Base-by-base conservation (phyloP, 2,888 invertebrate species). In the Drosophila koepferae region DNA sequence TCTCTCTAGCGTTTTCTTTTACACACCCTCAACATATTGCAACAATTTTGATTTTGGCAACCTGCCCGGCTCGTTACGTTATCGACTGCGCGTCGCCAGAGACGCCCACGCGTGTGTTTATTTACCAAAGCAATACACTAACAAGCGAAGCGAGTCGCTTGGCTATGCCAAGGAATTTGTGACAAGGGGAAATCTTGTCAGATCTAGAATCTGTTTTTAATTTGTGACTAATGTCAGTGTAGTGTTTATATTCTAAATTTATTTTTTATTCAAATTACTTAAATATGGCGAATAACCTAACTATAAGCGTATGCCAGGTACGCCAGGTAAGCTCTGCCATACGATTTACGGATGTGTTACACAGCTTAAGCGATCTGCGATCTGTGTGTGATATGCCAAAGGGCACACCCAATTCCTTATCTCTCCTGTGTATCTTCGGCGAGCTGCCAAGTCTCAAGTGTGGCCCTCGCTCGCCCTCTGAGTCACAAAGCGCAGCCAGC, bases 21-120 rank as follows among this genome's bases (percentile, higher is more conserved):
- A 53, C 77, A 77, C 77, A 77, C 77, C 77, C 77, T 74, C 79
- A 38, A 40, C 61, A 46, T 63, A 86, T 82, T 86, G 81, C 85
- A 79, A 77, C 80, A 77, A 75, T 77, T 77, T 86, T 82, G 85
- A 72, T 77, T 77, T 86, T 86, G 85, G 85, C 85, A 82, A 80
- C 71, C 71, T 86, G 85, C 85, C 85, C 80, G 85, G 68, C 82
- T 76, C 71, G 73, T 85, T 85, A 72, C 85, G 81, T 73, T 86
- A 82, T 82, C 79, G 79, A 72, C 72, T 72, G 74, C 70, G 70
- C 76, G 73, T 73, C 72, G 81, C 76, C 78, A 76, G 63, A 62
- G 73, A 69, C 84, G 72, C 86, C 83, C 74, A 84, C 86, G 75
- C 82, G 54, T 71, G 63, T 63, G 65, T 82, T 84, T 86, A 85